These are phyloP conservation scores for Scortum barcoo DNA, from an alignment of 2,113 vertebrate species.

Conservation along the genomic window DNA sequence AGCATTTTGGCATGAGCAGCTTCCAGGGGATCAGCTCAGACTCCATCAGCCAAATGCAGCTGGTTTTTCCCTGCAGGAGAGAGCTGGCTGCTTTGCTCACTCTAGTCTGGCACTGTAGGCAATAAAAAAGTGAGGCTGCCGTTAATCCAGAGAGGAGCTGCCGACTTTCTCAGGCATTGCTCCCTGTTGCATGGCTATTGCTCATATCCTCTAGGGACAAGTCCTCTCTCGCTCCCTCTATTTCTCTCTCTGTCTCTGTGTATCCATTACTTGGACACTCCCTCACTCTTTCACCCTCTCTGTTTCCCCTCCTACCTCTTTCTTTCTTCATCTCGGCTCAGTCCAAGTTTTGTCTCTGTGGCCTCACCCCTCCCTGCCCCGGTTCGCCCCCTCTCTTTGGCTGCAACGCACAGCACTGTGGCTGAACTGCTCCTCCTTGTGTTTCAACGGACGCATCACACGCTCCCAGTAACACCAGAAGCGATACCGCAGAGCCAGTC, in stretches of 20 bases:
- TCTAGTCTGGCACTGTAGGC: conserved; percentile 64
- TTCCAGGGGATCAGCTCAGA: conserved; percentile 48
- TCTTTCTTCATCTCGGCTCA: conserved; percentile 60
- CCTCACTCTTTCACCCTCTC: conserved; percentile 56
- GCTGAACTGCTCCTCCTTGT: conserved; percentile 72
- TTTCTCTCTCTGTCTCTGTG: conserved; percentile 33
- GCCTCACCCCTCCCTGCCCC: conserved; percentile 20
- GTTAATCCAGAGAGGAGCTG: conserved; percentile 74
- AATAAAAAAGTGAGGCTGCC: conserved; percentile 61
- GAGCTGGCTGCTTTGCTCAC: conserved; percentile 47
- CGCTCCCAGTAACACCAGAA: neutral
- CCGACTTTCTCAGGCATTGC: conserved; percentile 76
- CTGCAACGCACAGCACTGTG: neutral
- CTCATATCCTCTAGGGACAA: conserved; percentile 78
- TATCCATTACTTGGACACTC: conserved; percentile 70
- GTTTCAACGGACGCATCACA: conserved; percentile 60
- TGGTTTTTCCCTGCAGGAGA: conserved; percentile 63
- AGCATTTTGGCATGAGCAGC: conserved; percentile 46
- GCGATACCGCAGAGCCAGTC: neutral
- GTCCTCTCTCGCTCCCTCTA: conserved; percentile 40
- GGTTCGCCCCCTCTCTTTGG: neutral
- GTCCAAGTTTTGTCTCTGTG: conserved; percentile 63
- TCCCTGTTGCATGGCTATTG: conserved; percentile 85
- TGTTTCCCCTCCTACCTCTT: conserved; percentile 55
- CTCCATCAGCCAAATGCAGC: conserved; percentile 46